phyloP scores from a whole-genome alignment of 2,113 vertebrate species.

The Crocuta crocuta region DNA sequence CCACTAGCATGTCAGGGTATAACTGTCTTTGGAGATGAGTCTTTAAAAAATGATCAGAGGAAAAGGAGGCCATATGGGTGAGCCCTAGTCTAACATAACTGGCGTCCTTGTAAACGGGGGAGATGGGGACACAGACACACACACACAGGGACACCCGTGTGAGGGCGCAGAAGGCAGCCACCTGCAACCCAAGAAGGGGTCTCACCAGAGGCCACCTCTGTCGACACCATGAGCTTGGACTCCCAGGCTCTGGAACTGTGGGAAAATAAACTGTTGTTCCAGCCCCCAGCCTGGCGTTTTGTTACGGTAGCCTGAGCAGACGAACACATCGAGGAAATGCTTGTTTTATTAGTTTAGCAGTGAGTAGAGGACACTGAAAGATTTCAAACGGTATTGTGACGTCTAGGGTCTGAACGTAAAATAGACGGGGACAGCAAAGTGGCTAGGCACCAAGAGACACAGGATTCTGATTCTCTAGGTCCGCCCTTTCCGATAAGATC shows the following conservation, averaged over 20 bases:
- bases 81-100: not conserved
- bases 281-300: no score
- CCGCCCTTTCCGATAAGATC: fast-evolving
- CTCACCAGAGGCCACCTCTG: not conserved
- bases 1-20: no score
- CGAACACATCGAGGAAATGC: not conserved
- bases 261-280: not conserved
- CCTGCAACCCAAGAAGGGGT: no score
- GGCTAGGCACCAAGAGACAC: fast-evolving
- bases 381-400: fast-evolving
- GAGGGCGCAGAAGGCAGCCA: not conserved
- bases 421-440: fast-evolving
- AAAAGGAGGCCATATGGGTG: not conserved
- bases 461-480: fast-evolving
- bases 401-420: not conserved
- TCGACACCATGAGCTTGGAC: not conserved
- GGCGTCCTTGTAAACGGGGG: not conserved
- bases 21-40: not conserved
- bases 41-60: not conserved
- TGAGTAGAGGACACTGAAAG: fast-evolving
- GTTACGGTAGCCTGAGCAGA: not conserved
- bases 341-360: no score
- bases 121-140: not conserved
- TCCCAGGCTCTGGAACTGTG: not conserved
- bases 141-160: fast-evolving